These are phyloP conservation scores for Platypus cylindrus DNA, from an alignment of 2,888 invertebrate species.

Conservation along the genomic window DNA sequence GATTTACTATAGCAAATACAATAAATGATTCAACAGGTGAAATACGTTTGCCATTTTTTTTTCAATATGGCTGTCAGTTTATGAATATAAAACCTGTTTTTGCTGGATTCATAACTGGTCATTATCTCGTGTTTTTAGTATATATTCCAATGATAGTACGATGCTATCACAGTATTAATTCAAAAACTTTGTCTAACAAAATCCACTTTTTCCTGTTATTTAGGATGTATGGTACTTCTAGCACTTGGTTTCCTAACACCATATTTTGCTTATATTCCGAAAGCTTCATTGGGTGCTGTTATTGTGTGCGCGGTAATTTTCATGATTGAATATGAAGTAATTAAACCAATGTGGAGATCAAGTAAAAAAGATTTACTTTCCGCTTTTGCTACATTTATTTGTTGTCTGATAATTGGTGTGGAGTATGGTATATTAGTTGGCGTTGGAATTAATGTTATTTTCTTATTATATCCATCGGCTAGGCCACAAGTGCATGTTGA, in stretches of 20 bases:
- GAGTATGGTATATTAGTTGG: slow-evolving; percentile 78
- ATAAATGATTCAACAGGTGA: no score
- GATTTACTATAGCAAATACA: no score
- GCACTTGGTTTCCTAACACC: slow-evolving; percentile 79
- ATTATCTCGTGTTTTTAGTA: no score
- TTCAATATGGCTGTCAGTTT: no score
- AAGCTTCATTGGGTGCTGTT: slow-evolving; percentile 80
- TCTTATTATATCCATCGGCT: slow-evolving; percentile 69
- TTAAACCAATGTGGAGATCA: slow-evolving; percentile 76
- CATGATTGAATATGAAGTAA: slow-evolving; percentile 86
- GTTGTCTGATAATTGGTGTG: slow-evolving; percentile 71
- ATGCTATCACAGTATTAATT: no score
- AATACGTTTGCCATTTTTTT: no score
- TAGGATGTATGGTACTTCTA: slow-evolving; percentile 63
- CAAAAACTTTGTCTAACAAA: no score
- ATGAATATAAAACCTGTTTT: no score
- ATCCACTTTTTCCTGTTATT: no score
- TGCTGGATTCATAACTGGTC: no score
- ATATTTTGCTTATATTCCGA: slow-evolving; percentile 80
- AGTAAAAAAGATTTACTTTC: slow-evolving; percentile 69
- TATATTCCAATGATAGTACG: no score
- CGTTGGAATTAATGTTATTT: slow-evolving; percentile 64
- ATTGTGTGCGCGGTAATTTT: slow-evolving; percentile 91
- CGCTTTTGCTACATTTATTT: slow-evolving; percentile 68
- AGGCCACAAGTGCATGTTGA: slow-evolving; percentile 64